Evolutionary conservation across 2,113 vertebrate species (phyloP).

Genomic region (Oncorhynchus tshawytscha): DNA sequence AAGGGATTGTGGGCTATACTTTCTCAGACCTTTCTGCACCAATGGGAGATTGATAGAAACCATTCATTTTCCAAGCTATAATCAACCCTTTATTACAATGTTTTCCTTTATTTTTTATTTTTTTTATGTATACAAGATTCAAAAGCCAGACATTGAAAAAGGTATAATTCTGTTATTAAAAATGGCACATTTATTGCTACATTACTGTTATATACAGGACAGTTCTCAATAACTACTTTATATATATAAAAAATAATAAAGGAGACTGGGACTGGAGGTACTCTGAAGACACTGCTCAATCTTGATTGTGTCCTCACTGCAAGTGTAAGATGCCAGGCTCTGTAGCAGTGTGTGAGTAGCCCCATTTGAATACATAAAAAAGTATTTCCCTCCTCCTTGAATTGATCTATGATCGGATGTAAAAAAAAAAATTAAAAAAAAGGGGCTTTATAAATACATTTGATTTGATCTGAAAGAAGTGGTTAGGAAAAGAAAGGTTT

Average conservation of each 20-base stretch:
- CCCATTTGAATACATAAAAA: conserved; percentile 39
- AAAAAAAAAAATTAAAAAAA: conserved; percentile 47
- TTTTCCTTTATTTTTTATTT: conserved; percentile 76
- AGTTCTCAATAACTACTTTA: conserved; percentile 81
- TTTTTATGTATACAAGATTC: conserved; percentile 81
- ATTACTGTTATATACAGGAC: conserved; percentile 94
- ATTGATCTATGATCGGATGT: conserved; percentile 43
- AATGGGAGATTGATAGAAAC: conserved; percentile 35
- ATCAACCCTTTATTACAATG: conserved; percentile 74
- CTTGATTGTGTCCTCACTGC: conserved; percentile 64
- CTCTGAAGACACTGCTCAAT: conserved; percentile 76
- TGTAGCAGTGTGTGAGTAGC: conserved; percentile 47
- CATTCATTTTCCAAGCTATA: conserved; percentile 57
- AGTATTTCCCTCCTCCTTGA: conserved; percentile 4
- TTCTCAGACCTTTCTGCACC: conserved; percentile 25
- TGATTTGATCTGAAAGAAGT: neutral
- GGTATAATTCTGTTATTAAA: conserved; percentile 86
- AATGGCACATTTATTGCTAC: conserved; percentile 97
- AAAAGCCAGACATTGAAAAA: conserved; percentile 83
- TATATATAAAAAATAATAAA: conserved; percentile 60
- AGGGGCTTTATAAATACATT: conserved; percentile 27
- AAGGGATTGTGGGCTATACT: conserved; percentile 53
- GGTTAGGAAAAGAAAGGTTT: neutral
- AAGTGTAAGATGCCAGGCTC: conserved; percentile 53
- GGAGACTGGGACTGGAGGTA: conserved; percentile 65